Evolutionary conservation across 2,113 vertebrate species (phyloP), one percentile per base, ranked within the genome.

Genomic region (Emydura subglobosa): DNA sequence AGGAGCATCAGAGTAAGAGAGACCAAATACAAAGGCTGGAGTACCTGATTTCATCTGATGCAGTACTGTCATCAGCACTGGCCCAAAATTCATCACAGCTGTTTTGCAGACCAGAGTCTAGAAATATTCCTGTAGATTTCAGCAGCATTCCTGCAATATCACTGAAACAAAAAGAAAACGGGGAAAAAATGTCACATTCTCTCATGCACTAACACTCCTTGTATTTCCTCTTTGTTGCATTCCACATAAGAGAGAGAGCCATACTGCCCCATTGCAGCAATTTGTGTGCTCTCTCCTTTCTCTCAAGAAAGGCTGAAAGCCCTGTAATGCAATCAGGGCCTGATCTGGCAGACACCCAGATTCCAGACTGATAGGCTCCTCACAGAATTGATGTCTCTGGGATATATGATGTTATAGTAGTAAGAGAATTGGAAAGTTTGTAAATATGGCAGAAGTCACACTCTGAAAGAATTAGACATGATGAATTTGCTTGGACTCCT

Each of bases 61-160:
- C 99, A 1, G 98, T 98, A 96, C 98, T 99, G 90, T 99, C 99
- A 74, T 99, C 99, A 0, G 99, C 98, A 85, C 98, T 99, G 96
- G 98, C 99, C 99, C 99, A 99, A 91, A 99, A 99, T 87, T 99
- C 99, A 79, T 99, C 99, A 42, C 98, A 99, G 95, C 99, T 99
- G 94, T 99, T 99, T 96, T 99, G 99, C 19, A 99, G 97, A 82
- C 99, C 99, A 1, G 97, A 98, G 72, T 99, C 99, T 76, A 99
- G 97, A 94, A 99, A 99, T 61, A 99, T 99, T 61, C 99, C 99
- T 5, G 99, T 99, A 83, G 99, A 99, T 92, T 99, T 99, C 57
- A 99, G 98, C 96, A 99, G 98, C 99, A 99, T 99, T 76, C 99
- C 99, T 82, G 99, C 99, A 91, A 99, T 99, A 97, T 99, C 99